A percentile compares a stretch with the other conserved stretches of the same genome.
phyloP scores from a whole-genome alignment of 2,797 vertebrate species.

The Chromis chromis region DNA sequence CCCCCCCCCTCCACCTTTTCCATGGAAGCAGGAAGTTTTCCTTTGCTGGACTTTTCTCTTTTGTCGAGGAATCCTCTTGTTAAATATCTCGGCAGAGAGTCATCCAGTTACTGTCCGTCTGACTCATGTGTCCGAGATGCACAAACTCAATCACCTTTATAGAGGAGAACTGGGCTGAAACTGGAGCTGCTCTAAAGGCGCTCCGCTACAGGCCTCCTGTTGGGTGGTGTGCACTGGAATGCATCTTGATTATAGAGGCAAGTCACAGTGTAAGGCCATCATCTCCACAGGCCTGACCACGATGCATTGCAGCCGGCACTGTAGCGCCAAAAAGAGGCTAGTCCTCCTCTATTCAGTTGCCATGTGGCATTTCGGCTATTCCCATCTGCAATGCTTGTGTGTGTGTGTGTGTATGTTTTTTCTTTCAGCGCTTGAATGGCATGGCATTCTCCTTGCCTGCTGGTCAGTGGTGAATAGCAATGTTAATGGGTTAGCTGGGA shows the following conservation, averaged over 20 bases:
- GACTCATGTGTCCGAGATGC: constrained; percentile 32
- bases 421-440: constrained; percentile 77
- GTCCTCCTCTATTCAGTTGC: constrained; percentile 76
- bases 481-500: constrained; percentile 82
- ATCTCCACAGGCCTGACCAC: constrained; percentile 76
- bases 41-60: constrained; percentile 56
- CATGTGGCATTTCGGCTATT: constrained; percentile 83
- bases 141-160: constrained; percentile 54
- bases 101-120: constrained; percentile 37
- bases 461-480: constrained; percentile 84
- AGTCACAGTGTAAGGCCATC: constrained; percentile 72
- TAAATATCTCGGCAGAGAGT: constrained; percentile 44
- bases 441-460: constrained; percentile 80
- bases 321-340: constrained; percentile 77
- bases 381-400: constrained; percentile 77
- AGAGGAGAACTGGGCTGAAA: constrained; percentile 30
- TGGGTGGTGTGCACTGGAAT: constrained; percentile 78
- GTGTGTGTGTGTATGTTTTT: constrained; percentile 69
- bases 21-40: constrained; percentile 68
- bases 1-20: constrained; percentile 47
- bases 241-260: constrained; percentile 79
- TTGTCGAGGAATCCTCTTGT: constrained; percentile 73
- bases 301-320: constrained; percentile 65
- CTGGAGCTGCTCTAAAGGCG: constrained; percentile 32
- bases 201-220: constrained; percentile 60